phyloP scores from a whole-genome alignment of 1,140 invertebrate species.

The Microvelia longipes region DNA sequence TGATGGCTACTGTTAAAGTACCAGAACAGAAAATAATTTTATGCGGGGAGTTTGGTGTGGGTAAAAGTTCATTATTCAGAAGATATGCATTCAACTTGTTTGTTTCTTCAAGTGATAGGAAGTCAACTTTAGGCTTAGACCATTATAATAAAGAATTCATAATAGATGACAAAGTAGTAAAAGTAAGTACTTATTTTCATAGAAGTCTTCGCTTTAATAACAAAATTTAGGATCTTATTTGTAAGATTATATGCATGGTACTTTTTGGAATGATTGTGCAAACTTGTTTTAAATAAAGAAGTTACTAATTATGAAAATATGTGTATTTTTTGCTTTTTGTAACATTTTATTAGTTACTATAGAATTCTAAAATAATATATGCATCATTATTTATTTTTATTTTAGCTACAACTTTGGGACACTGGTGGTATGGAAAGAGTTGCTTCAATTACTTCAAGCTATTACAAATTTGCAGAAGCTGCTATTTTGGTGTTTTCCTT shows the following conservation, averaged over 20 bases:
- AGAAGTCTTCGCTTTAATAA: too few species aligned
- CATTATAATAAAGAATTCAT: constrained; percentile 68
- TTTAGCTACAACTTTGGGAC: constrained; percentile 78
- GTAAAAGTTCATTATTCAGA: constrained; percentile 83
- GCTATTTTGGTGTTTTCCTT: constrained; percentile 78
- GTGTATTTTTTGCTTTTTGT: too few species aligned
- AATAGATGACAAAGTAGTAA: constrained; percentile 56
- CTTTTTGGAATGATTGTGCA: too few species aligned
- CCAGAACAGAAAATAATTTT: constrained; percentile 88
- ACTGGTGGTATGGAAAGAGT: constrained; percentile 88
- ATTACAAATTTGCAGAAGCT: constrained; percentile 85
- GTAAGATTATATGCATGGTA: too few species aligned
- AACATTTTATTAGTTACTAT: too few species aligned
- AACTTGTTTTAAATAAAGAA: too few species aligned
- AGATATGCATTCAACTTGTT: constrained; percentile 80
- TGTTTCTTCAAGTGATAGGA: constrained; percentile 56
- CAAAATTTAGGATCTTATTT: too few species aligned
- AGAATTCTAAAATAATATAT: too few species aligned
- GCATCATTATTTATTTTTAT: too few species aligned
- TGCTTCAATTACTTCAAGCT: constrained; percentile 81
- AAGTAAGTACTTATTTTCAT: constrained; percentile 40
- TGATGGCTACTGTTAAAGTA: constrained; percentile 68
- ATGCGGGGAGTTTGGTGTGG: constrained; percentile 87
- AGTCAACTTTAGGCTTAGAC: constrained; percentile 80
- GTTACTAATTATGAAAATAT: too few species aligned